Evolutionary conservation across 2,888 invertebrate species (phyloP), one percentile per base, ranked within the genome.

Genomic region (Drosophila rubida): DNA sequence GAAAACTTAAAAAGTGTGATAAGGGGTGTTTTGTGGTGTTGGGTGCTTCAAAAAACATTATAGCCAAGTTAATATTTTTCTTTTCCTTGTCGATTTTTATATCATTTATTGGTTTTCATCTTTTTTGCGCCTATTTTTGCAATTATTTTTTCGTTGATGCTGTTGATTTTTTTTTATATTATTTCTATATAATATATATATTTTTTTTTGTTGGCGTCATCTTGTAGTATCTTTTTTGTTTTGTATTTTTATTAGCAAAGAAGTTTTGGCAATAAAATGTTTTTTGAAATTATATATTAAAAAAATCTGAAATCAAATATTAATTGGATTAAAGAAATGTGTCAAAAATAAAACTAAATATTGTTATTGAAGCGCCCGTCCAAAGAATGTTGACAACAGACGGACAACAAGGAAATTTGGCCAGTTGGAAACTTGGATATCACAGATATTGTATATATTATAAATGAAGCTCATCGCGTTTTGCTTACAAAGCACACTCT

Each of bases 301-400:
- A 91, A 87, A 92, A 91, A 92, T 92, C 92, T 92, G 92, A 92
- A 92, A 92, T 91, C 91, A 92, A 91, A 91, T 90, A 87, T 65
- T 90, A 78, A 87, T 84, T 82, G 81, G 80, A 88, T 91, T 91
- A 90, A 91, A 90, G 84, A 84, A 89, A 82, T 87, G 87, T 85
- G 79, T 74, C 46, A 69, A 61, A 78, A 75, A 80, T 69, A 69
- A 78, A 74, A 77, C 42, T 16, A 58, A 61, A 41, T 63, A 68
- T 50, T 72, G 25, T 30, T 46, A 42, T 48, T 60, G 9, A 54
- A 39, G 42, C 39, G 65, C 32, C 35, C 68, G 22, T 45, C 30
- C 39, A 13, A n/a, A 25, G 46, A 13, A 9, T 4, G 30, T 4
- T 11, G n/a, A 5, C 32, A n/a, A 13, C 25, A 30, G 42, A 53